phyloP scores from a whole-genome alignment of 2,797 vertebrate genomes.

The Discoglossus pictus region DNA sequence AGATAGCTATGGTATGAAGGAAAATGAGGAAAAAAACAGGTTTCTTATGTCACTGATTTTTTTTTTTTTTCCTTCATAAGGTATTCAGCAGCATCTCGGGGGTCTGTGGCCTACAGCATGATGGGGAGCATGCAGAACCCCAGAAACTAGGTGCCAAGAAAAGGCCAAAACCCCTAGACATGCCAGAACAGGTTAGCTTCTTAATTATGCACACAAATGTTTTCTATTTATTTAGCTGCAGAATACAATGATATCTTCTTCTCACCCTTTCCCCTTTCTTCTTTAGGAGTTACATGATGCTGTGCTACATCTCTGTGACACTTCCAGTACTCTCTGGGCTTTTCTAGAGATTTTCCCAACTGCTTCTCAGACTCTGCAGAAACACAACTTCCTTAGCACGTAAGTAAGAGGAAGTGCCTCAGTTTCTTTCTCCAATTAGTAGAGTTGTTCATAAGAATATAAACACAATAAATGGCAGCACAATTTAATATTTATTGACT shows the following conservation, averaged over 20 bases:
- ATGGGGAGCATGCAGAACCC: constrained; percentile 75
- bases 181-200: constrained; percentile 80
- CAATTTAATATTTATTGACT: no score
- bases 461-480: no score
- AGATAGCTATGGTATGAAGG: not conserved
- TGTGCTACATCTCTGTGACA: constrained; percentile 88
- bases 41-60: not conserved
- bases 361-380: constrained; percentile 86
- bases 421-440: not conserved
- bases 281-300: constrained; percentile 87
- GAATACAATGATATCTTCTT: not conserved
- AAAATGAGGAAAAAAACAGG: not conserved
- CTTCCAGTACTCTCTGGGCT: constrained; percentile 87
- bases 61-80: constrained; percentile 66
- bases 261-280: not conserved
- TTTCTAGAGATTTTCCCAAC: constrained; percentile 90
- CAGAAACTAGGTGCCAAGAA: constrained; percentile 80
- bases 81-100: constrained; percentile 85
- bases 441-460: no score
- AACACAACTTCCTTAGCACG: constrained; percentile 88
- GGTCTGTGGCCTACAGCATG: constrained; percentile 83
- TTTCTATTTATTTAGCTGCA: no score
- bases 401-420: constrained; percentile 53
- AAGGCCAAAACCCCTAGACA: constrained; percentile 73
- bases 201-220: no score